A percentile compares a stretch with the other conserved stretches of the same genome.
Evolutionary conservation across 2,888 invertebrate species (phyloP).

Genomic region (Theristus sp.): DNA sequence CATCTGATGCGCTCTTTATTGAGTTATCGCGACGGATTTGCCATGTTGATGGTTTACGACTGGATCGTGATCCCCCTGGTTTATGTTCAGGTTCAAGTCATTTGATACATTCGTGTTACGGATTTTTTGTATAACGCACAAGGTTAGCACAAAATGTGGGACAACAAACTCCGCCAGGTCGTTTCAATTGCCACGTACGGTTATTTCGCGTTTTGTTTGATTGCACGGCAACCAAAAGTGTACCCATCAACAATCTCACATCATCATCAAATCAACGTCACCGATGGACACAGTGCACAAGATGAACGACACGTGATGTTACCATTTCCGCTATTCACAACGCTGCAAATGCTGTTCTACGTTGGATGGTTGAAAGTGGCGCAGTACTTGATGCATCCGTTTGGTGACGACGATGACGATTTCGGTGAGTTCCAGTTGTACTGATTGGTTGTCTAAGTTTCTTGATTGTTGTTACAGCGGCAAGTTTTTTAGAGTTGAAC

Average conservation of each 20-base stretch:
- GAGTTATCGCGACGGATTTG: background rate
- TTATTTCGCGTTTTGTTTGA: conserved; percentile 32
- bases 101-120: no score
- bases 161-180: conserved; percentile 18
- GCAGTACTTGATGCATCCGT: background rate
- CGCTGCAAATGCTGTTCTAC: background rate
- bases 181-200: conserved; percentile 34
- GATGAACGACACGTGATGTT: background rate
- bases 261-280: no score
- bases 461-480: no score
- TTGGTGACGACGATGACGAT: background rate
- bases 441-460: no score
- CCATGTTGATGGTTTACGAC: background rate
- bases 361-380: background rate
- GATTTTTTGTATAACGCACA: no score
- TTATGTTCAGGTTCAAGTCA: background rate
- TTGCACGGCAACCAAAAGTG: conserved; percentile 32
- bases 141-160: no score
- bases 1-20: background rate
- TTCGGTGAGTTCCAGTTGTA: background rate
- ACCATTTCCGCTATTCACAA: background rate
- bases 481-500: background rate
- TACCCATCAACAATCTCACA: no score
- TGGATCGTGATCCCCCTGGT: background rate
- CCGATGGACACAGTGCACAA: no score